Evolutionary conservation across 1,140 invertebrate species (phyloP).

Genomic region (Teleopsis dalmanni): DNA sequence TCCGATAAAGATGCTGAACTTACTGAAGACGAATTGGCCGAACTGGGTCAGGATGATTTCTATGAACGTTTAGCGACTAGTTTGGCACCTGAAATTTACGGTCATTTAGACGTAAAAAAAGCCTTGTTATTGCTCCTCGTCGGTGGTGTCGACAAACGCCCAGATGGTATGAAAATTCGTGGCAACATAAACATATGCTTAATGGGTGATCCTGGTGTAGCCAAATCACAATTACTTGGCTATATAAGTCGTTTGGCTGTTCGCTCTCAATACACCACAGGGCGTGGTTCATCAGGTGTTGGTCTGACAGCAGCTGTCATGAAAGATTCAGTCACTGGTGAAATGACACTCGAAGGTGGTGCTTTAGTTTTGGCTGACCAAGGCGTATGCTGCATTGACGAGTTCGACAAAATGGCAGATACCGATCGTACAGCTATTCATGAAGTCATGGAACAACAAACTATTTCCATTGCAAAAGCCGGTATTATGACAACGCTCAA

Average conservation of each 20-base stretch:
- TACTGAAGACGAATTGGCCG: slow-evolving; percentile 70
- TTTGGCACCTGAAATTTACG: slow-evolving; percentile 98
- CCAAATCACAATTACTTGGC: slow-evolving; percentile 93
- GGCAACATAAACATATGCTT: slow-evolving; percentile 97
- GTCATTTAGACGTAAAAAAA: slow-evolving; percentile 97
- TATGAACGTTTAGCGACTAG: slow-evolving; percentile 88
- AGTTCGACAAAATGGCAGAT: slow-evolving; percentile 99
- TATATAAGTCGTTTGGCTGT: slow-evolving; percentile 92
- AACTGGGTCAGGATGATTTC: slow-evolving; percentile 76
- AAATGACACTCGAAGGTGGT: slow-evolving; percentile 96
- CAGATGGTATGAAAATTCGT: slow-evolving; percentile 76
- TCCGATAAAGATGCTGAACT: slow-evolving; percentile 63
- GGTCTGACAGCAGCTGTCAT: slow-evolving; percentile 97
- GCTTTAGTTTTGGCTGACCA: slow-evolving; percentile 96
- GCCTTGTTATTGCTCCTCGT: slow-evolving; percentile 88
- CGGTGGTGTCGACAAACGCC: slow-evolving; percentile 88
- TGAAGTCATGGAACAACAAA: slow-evolving; percentile 99
- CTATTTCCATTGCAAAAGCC: slow-evolving; percentile 98
- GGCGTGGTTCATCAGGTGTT: slow-evolving; percentile 88
- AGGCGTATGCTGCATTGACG: slow-evolving; percentile 98
- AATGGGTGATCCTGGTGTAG: slow-evolving; percentile 99
- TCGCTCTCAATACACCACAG: slow-evolving; percentile 93
- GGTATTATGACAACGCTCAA: slow-evolving; percentile 98
- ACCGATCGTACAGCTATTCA: slow-evolving; percentile 94
- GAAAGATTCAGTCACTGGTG: slow-evolving; percentile 94